phyloP scores from a whole-genome alignment of 2,113 vertebrate species.

The Muscicapa adusta region DNA sequence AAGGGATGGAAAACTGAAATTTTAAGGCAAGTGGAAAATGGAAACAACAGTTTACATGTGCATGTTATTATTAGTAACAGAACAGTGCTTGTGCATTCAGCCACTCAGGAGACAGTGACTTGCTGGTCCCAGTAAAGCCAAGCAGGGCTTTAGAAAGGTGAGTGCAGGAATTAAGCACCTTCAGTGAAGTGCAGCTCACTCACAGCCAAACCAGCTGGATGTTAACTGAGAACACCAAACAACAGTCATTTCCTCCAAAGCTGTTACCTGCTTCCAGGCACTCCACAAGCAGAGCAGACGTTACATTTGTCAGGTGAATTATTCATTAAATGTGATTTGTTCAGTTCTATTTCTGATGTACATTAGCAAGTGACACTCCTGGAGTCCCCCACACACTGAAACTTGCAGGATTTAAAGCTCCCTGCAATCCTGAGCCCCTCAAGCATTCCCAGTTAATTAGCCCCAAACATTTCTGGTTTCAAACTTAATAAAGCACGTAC shows the following conservation, averaged over 20 bases:
- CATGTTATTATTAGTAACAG: neutral
- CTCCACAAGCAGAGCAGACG: conserved; percentile 41
- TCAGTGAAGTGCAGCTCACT: neutral
- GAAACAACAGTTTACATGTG: conserved; percentile 53
- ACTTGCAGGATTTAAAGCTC: neutral
- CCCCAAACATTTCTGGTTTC: conserved; percentile 17
- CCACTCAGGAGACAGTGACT: conserved; percentile 25
- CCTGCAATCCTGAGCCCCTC: conserved; percentile 10
- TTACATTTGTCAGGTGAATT: neutral
- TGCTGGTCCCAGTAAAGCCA: neutral
- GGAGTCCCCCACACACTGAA: neutral
- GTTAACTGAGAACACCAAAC: neutral
- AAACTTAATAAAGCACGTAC: conserved; percentile 70
- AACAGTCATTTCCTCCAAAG: neutral
- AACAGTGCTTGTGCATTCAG: conserved; percentile 46
- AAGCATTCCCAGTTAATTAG: conserved; percentile 2
- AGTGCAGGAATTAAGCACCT: conserved; percentile 11
- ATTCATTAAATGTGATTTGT: neutral
- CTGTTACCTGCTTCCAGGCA: conserved; percentile 29
- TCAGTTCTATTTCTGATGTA: neutral
- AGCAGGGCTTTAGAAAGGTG: conserved; percentile 3
- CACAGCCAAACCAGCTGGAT: neutral
- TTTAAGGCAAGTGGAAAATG: conserved; percentile 53
- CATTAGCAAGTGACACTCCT: neutral
- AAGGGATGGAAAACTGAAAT: conserved; percentile 54